phyloP scores from a whole-genome alignment of 1,140 invertebrate genomes.

The Pogonomyrmex barbatus region DNA sequence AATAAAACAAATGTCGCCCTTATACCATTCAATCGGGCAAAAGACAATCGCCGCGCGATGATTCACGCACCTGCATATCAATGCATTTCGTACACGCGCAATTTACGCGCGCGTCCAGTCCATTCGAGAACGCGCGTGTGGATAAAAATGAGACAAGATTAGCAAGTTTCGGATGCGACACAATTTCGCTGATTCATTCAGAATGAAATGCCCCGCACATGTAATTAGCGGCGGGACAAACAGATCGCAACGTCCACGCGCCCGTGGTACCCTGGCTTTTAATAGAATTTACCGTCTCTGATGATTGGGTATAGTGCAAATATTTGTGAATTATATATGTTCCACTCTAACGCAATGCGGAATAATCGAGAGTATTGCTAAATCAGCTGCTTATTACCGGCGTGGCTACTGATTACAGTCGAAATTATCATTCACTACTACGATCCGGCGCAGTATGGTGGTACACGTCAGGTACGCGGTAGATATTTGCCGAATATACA shows the following conservation, averaged over 20 bases:
- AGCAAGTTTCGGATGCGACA: not conserved
- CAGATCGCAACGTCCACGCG: slow-evolving; percentile 48
- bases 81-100: not conserved
- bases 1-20: not conserved
- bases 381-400: slow-evolving; percentile 76
- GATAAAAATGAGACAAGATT: not conserved
- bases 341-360: slow-evolving; percentile 54
- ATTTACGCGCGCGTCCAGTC: not conserved
- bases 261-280: slow-evolving; percentile 54
- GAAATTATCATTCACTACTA: slow-evolving; percentile 66
- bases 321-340: slow-evolving; percentile 74
- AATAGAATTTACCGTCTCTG: slow-evolving; percentile 63
- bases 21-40: not conserved
- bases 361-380: slow-evolving; percentile 74
- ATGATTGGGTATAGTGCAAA: slow-evolving; percentile 70
- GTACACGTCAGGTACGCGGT: not conserved
- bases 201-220: slow-evolving; percentile 15
- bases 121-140: not conserved
- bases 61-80: not conserved
- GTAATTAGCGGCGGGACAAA: slow-evolving; percentile 63
- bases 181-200: slow-evolving; percentile 43
- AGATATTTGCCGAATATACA: slow-evolving; percentile 22
- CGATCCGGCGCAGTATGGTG: not conserved
- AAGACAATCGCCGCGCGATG: not conserved
- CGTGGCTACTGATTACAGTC: slow-evolving; percentile 72